Evolutionary conservation across 2,888 invertebrate genomes (phyloP).

Genomic region (Linnaemya vulpina): DNA sequence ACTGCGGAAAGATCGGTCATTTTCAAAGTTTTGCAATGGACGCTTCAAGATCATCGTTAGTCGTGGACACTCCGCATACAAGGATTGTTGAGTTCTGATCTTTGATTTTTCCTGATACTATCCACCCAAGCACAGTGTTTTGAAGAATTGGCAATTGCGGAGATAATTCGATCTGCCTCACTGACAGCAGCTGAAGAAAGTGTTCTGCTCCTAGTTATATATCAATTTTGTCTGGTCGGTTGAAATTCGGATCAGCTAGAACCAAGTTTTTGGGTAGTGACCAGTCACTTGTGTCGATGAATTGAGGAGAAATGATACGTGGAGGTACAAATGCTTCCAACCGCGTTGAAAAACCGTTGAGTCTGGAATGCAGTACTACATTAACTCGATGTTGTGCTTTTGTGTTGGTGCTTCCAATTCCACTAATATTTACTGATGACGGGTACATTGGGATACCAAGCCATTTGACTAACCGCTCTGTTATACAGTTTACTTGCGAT

Average conservation of each 20-base stretch:
- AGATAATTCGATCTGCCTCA: neutral
- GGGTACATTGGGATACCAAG: neutral
- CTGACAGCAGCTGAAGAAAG: neutral
- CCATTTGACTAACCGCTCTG: neutral
- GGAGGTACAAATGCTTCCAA: neutral
- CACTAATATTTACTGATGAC: neutral
- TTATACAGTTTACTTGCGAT: neutral
- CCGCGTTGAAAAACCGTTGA: neutral
- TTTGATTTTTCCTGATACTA: neutral
- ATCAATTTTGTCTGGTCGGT: neutral
- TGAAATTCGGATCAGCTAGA: neutral
- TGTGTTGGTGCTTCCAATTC: neutral
- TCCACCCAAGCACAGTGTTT: neutral
- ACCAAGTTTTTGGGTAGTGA: neutral
- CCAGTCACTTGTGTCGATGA: neutral
- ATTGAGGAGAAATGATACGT: neutral
- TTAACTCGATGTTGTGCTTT: slow-evolving; percentile 2
- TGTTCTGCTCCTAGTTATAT: too few species aligned
- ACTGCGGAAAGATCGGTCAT: too few species aligned
- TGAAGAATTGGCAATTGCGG: neutral
- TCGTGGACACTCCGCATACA: neutral
- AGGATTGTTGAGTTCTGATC: neutral
- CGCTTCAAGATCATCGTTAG: neutral
- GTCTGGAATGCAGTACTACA: neutral
- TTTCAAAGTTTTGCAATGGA: neutral